Conservation (phyloP, 2,888 invertebrate genomes). For the Nymphalis c-album region DNA sequence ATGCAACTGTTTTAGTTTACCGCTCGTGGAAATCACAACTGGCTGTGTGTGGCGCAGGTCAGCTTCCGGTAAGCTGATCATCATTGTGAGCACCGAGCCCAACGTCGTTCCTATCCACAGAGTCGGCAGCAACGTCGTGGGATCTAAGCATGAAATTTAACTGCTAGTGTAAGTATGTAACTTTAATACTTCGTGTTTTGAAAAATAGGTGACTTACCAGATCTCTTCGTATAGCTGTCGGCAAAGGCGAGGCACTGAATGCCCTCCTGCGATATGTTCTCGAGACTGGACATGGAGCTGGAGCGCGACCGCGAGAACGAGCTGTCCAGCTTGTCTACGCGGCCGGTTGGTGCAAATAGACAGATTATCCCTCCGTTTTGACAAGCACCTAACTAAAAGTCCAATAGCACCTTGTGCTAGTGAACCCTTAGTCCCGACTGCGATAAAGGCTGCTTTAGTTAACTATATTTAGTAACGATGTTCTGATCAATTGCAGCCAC, state of each 20-base stretch:
- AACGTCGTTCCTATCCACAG: slow-evolving; percentile 99
- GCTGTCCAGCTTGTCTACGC: slow-evolving; percentile 97
- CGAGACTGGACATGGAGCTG: slow-evolving; percentile 98
- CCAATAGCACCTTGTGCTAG: slow-evolving; percentile 41
- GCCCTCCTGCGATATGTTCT: slow-evolving; percentile 97
- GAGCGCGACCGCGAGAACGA: slow-evolving; percentile 98
- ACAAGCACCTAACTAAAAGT: slow-evolving; percentile 34
- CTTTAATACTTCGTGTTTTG: neutral
- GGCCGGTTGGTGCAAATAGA: slow-evolving; percentile 79
- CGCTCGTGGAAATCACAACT: slow-evolving; percentile 93
- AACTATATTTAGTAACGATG: neutral
- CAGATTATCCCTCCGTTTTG: slow-evolving; percentile 56
- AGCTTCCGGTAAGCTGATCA: slow-evolving; percentile 90
- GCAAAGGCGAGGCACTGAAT: slow-evolving; percentile 97
- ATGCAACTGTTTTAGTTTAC: slow-evolving; percentile 70
- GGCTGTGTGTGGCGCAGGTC: slow-evolving; percentile 92
- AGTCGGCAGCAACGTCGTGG: slow-evolving; percentile 90
- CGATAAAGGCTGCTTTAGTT: slow-evolving; percentile 32
- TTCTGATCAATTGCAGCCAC: slow-evolving; percentile 14
- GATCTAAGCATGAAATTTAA: slow-evolving; percentile 81
- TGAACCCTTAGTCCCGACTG: slow-evolving; percentile 38
- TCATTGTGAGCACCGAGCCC: slow-evolving; percentile 96
- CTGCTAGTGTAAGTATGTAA: neutral
- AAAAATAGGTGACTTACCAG: slow-evolving; percentile 84
- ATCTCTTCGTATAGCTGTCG: slow-evolving; percentile 96